These are phyloP conservation scores for Heterocephalus glaber DNA, from an alignment of 2,113 vertebrate species.

Conservation along the genomic window DNA sequence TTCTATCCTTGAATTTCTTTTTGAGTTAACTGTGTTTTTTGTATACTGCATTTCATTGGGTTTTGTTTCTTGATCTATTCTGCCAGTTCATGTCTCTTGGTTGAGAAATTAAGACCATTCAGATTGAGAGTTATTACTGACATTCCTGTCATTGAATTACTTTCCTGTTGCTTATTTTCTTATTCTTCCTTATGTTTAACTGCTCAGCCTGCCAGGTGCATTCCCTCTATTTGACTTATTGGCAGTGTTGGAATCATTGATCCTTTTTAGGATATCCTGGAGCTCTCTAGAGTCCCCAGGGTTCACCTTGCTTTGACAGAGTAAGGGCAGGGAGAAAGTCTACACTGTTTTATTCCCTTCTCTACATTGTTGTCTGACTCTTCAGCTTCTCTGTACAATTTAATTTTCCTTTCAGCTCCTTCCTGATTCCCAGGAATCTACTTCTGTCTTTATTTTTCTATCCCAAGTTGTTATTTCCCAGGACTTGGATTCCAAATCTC, in stretches of 20 bases:
- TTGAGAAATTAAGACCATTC: not conserved
- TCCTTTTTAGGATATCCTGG: not conserved
- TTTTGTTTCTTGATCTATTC: not conserved
- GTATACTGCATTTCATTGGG: not conserved
- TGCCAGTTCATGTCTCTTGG: not conserved
- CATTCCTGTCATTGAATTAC: not conserved
- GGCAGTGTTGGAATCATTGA: not conserved
- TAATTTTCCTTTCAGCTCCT: not conserved
- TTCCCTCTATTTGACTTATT: not conserved
- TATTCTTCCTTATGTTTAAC: not conserved
- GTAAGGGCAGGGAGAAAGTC: not conserved
- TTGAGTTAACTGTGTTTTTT: not conserved
- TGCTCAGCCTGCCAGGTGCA: not conserved
- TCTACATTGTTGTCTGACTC: not conserved
- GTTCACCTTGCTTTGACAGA: not conserved
- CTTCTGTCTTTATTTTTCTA: not conserved
- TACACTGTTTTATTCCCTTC: not conserved
- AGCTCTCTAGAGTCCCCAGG: not conserved
- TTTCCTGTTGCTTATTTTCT: not conserved
- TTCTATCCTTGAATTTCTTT: not conserved
- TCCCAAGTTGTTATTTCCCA: not conserved
- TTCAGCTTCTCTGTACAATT: not conserved
- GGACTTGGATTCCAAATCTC: not conserved
- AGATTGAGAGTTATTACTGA: not conserved
- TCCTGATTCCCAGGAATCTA: not conserved